These are phyloP conservation scores for Monomorium pharaonis DNA, from an alignment of 1,140 invertebrate genomes.

Conservation along the genomic window DNA sequence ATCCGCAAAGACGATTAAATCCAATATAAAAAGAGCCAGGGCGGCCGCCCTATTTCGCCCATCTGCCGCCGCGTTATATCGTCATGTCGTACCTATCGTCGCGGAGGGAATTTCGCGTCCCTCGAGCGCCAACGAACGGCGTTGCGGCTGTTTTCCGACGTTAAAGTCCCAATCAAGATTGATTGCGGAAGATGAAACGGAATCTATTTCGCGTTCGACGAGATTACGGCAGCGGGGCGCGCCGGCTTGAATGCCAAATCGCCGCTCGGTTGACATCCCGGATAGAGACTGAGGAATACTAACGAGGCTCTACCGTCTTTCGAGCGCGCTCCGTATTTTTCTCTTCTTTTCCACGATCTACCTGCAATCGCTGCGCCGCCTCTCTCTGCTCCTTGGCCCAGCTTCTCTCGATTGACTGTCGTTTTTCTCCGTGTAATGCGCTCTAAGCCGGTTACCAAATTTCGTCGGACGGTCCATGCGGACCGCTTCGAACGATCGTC, in stretches of 20 bases:
- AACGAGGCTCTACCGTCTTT: slow-evolving; percentile 58
- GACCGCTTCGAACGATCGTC: slow-evolving; percentile 13
- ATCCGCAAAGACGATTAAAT: slow-evolving; percentile 42
- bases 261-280: slow-evolving; percentile 41
- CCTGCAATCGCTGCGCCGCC: background rate
- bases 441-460: slow-evolving; percentile 63
- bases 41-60: background rate
- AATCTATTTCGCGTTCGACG: slow-evolving; percentile 69
- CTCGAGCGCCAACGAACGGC: background rate
- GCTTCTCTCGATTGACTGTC: background rate
- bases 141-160: slow-evolving; percentile 41
- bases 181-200: slow-evolving; percentile 78
- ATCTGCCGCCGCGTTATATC: slow-evolving; percentile 27
- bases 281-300: slow-evolving; percentile 66
- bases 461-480: slow-evolving; percentile 14
- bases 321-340: background rate
- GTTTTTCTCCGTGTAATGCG: background rate
- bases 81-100: slow-evolving; percentile 11
- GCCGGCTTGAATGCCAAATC: slow-evolving; percentile 67
- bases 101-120: slow-evolving; percentile 43
- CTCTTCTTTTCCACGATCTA: background rate
- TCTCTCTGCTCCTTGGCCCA: slow-evolving; percentile 25
- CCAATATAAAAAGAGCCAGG: background rate
- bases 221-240: slow-evolving; percentile 51
- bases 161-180: slow-evolving; percentile 78